Conservation (phyloP, 2,797 vertebrate genomes). For the Sciaenops ocellatus region DNA sequence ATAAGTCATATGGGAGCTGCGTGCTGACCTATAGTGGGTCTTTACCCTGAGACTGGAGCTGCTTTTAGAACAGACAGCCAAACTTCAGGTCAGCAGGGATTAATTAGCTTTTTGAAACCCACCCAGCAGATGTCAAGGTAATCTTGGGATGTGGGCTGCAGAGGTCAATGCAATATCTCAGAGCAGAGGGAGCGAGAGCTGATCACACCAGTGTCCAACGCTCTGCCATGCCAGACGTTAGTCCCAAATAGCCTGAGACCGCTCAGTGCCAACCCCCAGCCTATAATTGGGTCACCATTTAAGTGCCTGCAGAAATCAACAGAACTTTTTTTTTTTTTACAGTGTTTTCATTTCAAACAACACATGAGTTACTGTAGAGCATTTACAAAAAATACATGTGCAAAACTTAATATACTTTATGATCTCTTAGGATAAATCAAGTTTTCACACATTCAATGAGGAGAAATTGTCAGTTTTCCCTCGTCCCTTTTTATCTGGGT, state of each 20-base stretch:
- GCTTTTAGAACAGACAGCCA: constrained; percentile 78
- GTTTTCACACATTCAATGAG: constrained; percentile 3
- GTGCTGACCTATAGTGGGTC: constrained; percentile 69
- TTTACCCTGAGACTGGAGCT: constrained; percentile 70
- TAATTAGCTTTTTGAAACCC: constrained; percentile 87
- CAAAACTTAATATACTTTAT: neutral
- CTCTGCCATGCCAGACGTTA: constrained; percentile 55
- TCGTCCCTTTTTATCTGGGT: constrained; percentile 12
- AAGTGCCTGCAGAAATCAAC: constrained; percentile 30
- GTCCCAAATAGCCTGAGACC: constrained; percentile 64
- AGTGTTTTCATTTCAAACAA: constrained; percentile 2
- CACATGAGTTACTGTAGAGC: neutral
- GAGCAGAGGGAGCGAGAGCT: constrained; percentile 69
- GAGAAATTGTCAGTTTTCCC: constrained; percentile 3
- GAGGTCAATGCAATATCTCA: constrained; percentile 86
- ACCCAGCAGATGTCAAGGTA: constrained; percentile 86
- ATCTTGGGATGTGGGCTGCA: constrained; percentile 79
- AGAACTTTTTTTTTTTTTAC: neutral
- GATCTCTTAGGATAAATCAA: constrained; percentile 7
- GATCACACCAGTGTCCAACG: constrained; percentile 63
- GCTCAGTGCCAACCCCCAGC: constrained; percentile 52
- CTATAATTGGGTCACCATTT: constrained; percentile 68
- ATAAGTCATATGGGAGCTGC: constrained; percentile 51
- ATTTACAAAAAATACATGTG: neutral
- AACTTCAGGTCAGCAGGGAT: constrained; percentile 86